A percentile compares a stretch with the other conserved stretches of the same genome.
Evolutionary conservation across 2,888 invertebrate genomes (phyloP).

Genomic region (Drosophila multiciliata): DNA sequence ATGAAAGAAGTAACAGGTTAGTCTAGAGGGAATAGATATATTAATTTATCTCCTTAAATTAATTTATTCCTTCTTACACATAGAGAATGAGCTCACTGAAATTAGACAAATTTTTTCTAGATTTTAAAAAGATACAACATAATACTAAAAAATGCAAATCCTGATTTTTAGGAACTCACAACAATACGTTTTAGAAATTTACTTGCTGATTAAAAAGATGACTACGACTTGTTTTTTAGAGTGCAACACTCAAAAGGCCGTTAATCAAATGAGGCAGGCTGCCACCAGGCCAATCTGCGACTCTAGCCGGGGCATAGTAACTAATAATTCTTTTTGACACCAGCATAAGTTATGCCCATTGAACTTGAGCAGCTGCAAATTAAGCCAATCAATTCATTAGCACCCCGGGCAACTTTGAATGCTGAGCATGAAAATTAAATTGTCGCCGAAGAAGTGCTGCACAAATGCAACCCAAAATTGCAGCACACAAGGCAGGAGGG

Average conservation of each 20-base stretch:
- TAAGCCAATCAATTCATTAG: conserved; percentile 81
- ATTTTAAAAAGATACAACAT: background rate
- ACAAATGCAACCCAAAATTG: conserved; percentile 68
- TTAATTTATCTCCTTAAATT: background rate
- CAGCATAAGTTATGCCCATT: conserved; percentile 72
- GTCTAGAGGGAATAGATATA: background rate
- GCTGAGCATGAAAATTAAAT: conserved; percentile 58
- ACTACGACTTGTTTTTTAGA: background rate
- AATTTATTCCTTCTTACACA: background rate
- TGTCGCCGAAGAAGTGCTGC: conserved; percentile 60
- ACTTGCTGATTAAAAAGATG: background rate
- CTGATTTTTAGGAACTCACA: background rate
- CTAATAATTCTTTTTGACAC: conserved; percentile 79
- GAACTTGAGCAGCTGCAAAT: conserved; percentile 64
- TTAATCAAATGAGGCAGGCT: conserved; percentile 70
- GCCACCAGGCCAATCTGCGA: conserved; percentile 38
- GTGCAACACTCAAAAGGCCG: conserved; percentile 47
- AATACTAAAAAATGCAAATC: background rate
- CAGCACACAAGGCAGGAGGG: conserved; percentile 32
- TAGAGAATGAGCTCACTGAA: background rate
- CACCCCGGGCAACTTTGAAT: conserved; percentile 41
- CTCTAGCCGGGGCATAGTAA: conserved; percentile 33
- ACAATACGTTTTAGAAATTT: background rate
- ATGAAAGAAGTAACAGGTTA: background rate
- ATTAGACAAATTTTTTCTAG: background rate